Evolutionary conservation across 2,888 invertebrate genomes (phyloP).

Genomic region (Ischnus inquisitorius): DNA sequence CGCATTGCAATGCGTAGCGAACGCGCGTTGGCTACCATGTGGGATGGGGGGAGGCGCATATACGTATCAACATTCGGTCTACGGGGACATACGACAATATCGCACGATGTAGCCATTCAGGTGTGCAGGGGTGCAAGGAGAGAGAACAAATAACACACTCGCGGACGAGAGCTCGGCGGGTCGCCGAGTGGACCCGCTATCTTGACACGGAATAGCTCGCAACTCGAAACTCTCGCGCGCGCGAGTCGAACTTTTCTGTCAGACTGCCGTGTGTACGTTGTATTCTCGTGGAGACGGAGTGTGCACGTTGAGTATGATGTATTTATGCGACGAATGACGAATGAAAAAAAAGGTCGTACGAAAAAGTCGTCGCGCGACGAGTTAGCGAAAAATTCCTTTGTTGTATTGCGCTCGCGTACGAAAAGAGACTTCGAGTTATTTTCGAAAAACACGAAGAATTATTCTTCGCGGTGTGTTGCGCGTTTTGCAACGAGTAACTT

Average conservation of each 20-base stretch:
- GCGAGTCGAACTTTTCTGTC: slow-evolving; percentile 16
- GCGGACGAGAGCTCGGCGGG: slow-evolving; percentile 42
- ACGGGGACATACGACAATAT: neutral
- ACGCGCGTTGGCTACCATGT: neutral
- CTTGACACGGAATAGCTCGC: slow-evolving; percentile 67
- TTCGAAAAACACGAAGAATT: too few species aligned
- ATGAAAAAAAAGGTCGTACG: neutral
- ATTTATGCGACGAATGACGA: neutral
- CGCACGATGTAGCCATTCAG: neutral
- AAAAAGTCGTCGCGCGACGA: neutral
- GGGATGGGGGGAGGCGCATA: neutral
- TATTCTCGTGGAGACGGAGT: neutral
- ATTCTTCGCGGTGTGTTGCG: too few species aligned
- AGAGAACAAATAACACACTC: slow-evolving; percentile 13
- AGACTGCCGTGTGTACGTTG: neutral
- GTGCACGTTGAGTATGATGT: neutral
- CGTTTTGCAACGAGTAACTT: too few species aligned
- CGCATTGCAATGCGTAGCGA: neutral
- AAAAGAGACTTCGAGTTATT: neutral
- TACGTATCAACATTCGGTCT: neutral
- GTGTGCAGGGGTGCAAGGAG: neutral
- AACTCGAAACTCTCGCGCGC: slow-evolving; percentile 10
- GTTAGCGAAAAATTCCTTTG: neutral
- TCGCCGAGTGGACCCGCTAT: slow-evolving; percentile 74
- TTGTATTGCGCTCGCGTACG: neutral